Percentiles rank a stretch among this genome's conserved stretches.
Evolutionary conservation across 2,888 invertebrate species (phyloP).

Genomic region (Mythimna ferrago): DNA sequence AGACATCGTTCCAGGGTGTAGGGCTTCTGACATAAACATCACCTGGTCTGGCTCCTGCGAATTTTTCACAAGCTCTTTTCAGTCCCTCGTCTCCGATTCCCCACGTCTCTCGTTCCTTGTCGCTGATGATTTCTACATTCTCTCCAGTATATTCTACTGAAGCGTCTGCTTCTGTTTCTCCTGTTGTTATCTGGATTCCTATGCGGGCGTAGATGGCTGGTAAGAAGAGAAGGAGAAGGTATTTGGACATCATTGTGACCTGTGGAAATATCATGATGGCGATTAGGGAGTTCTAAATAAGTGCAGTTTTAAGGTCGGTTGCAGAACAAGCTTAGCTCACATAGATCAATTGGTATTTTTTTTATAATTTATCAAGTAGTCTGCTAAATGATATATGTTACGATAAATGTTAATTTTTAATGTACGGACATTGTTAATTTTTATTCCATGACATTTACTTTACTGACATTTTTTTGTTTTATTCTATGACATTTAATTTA

Average conservation of each 20-base stretch:
- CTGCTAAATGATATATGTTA: too few species aligned
- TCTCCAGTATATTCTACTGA: neutral
- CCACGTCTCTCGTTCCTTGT: constrained; percentile 65
- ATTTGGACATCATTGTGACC: constrained; percentile 26
- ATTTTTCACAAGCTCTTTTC: constrained; percentile 53
- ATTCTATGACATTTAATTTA: too few species aligned
- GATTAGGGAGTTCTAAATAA: neutral
- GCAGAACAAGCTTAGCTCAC: neutral
- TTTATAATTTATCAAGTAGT: too few species aligned
- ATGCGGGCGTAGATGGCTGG: constrained; percentile 22
- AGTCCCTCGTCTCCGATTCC: constrained; percentile 61
- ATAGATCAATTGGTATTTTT: neutral
- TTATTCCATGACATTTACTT: too few species aligned
- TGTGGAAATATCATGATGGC: neutral
- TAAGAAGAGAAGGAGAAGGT: constrained; percentile 10
- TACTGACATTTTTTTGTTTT: too few species aligned
- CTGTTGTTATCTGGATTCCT: neutral
- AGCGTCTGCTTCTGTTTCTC: neutral
- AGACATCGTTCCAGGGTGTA: constrained; percentile 74
- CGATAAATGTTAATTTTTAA: too few species aligned
- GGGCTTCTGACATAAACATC: constrained; percentile 69
- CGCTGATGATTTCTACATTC: constrained; percentile 54
- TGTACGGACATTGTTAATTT: too few species aligned
- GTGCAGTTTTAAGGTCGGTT: neutral
- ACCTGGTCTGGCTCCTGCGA: constrained; percentile 63